A percentile compares a stretch with the other conserved stretches of the same genome.
These are phyloP conservation scores for Agonum fuliginosum DNA, from an alignment of 2,888 invertebrate genomes.

Conservation along the genomic window DNA sequence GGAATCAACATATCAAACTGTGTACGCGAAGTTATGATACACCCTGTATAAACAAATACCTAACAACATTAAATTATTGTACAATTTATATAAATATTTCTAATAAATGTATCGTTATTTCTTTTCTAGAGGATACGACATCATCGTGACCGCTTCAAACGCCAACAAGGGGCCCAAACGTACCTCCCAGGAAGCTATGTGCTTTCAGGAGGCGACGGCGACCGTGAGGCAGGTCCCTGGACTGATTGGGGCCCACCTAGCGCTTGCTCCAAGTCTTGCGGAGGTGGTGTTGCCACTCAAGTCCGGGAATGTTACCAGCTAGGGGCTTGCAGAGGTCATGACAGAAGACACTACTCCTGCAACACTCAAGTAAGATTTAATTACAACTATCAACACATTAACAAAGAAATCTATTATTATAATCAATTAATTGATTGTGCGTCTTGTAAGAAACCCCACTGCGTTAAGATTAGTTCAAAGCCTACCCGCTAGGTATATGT, in stretches of 20 bases:
- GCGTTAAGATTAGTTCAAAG: conserved; percentile 3
- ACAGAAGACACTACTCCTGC: conserved; percentile 91
- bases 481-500: background rate
- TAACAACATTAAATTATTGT: no score
- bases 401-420: conserved; percentile 10
- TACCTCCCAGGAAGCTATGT: conserved; percentile 84
- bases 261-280: conserved; percentile 92
- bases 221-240: conserved; percentile 82
- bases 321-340: conserved; percentile 82
- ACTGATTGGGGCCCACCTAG: conserved; percentile 89
- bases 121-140: conserved; percentile 74
- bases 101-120: no score
- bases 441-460: background rate
- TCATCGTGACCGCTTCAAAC: conserved; percentile 84
- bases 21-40: no score
- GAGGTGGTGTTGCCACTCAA: conserved; percentile 93
- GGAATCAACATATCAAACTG: no score
- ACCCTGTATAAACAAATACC: no score
- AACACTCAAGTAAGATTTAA: conserved; percentile 83
- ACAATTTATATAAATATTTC: no score
- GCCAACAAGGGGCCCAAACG: conserved; percentile 84
- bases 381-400: background rate
- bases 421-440: conserved; percentile 30
- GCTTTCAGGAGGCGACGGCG: conserved; percentile 80
- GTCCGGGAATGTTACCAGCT: conserved; percentile 85